Percentiles rank a stretch among this genome's conserved stretches.
These are phyloP conservation scores for Listrodromus nycthemerus DNA, from an alignment of 2,888 invertebrate species.

Conservation along the genomic window DNA sequence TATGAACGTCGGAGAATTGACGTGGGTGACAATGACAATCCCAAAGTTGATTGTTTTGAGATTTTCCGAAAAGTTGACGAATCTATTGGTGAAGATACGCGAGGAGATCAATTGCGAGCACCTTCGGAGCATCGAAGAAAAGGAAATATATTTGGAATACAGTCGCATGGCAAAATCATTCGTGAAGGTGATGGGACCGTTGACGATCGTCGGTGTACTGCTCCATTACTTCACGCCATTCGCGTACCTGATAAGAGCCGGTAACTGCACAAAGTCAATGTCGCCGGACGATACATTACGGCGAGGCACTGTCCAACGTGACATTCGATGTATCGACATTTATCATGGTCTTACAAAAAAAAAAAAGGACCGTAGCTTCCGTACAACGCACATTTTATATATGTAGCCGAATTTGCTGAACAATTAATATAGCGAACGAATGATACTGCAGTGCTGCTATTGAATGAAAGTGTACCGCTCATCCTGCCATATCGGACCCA, in stretches of 20 bases:
- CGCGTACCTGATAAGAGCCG: slow-evolving; percentile 43
- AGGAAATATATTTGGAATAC: slow-evolving; percentile 60
- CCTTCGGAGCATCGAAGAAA: slow-evolving; percentile 46
- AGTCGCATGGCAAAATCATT: slow-evolving; percentile 53
- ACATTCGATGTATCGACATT: too few species aligned
- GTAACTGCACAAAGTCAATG: slow-evolving; percentile 47
- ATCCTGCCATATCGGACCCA: background rate
- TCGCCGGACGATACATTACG: slow-evolving; percentile 3
- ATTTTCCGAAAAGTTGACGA: slow-evolving; percentile 46
- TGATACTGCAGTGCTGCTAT: too few species aligned
- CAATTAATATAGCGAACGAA: too few species aligned
- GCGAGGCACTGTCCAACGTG: too few species aligned
- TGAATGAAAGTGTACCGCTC: background rate
- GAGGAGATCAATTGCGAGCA: slow-evolving; percentile 35
- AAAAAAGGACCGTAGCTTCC: too few species aligned
- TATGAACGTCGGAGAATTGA: slow-evolving; percentile 47
- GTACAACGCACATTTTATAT: too few species aligned
- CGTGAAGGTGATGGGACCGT: slow-evolving; percentile 38
- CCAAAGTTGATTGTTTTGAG: slow-evolving; percentile 53
- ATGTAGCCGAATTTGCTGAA: too few species aligned
- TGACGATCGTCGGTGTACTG: slow-evolving; percentile 10
- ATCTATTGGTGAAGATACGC: slow-evolving; percentile 25
- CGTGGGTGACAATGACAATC: slow-evolving; percentile 54
- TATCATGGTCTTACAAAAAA: too few species aligned
- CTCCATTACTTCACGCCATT: slow-evolving; percentile 56